phyloP scores from a whole-genome alignment of 2,113 vertebrate species.

The Calonectris borealis region DNA sequence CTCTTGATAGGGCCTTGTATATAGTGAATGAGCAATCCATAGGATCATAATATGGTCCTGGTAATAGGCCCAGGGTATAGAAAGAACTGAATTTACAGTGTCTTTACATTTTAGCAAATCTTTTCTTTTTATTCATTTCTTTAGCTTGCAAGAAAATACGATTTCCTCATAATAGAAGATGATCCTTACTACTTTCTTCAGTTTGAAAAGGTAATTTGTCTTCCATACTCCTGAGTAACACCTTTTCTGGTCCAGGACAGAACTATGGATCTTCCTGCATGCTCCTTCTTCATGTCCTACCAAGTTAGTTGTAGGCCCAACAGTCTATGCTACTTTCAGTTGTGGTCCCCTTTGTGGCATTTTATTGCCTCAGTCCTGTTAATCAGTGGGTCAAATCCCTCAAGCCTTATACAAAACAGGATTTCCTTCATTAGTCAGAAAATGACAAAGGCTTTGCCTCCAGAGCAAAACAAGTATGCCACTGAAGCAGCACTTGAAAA shows the following conservation, averaged over 20 bases:
- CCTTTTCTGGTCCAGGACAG: background rate
- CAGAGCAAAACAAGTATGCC: background rate
- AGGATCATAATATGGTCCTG: background rate
- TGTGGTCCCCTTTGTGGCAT: background rate
- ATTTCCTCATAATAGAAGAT: constrained; percentile 96
- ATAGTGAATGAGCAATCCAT: background rate
- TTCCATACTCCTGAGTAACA: background rate
- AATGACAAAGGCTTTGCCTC: background rate
- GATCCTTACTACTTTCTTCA: constrained; percentile 98
- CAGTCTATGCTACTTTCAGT: background rate
- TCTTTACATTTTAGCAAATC: background rate
- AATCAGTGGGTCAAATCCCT: background rate
- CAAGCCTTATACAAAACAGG: background rate
- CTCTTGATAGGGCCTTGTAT: background rate
- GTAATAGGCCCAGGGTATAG: background rate
- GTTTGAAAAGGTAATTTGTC: constrained; percentile 86
- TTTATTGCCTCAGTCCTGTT: background rate
- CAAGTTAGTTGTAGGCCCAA: background rate
- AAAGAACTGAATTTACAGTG: background rate
- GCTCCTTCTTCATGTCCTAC: background rate
- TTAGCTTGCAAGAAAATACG: constrained; percentile 89
- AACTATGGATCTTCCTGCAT: background rate
- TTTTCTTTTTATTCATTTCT: background rate
- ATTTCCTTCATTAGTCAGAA: background rate
- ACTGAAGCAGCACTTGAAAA: background rate